These are phyloP conservation scores for Ophonus ardosiacus DNA, from an alignment of 2,888 invertebrate genomes.

Conservation along the genomic window DNA sequence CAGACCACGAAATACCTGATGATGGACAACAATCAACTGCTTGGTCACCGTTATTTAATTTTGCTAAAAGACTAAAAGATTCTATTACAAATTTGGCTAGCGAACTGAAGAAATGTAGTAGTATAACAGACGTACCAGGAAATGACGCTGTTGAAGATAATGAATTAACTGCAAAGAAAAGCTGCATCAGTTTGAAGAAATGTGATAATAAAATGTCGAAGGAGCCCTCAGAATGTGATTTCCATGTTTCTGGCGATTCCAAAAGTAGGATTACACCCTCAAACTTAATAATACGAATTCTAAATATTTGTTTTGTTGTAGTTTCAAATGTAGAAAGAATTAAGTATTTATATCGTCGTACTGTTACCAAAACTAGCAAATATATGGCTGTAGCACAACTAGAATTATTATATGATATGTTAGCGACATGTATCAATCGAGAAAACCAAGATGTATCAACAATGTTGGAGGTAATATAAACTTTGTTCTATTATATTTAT, in stretches of 20 bases:
- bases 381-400: slow-evolving; percentile 71
- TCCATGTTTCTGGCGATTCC: slow-evolving; percentile 1
- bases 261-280: slow-evolving; percentile 1
- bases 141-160: not conserved
- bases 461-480: slow-evolving; percentile 22
- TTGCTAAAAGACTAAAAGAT: not conserved
- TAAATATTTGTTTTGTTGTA: slow-evolving; percentile 39
- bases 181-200: not conserved
- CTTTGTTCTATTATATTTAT: not conserved
- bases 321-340: slow-evolving; percentile 69
- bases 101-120: not conserved
- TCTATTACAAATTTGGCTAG: not conserved
- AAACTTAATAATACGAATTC: not conserved
- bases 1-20: too few species aligned
- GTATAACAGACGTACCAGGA: not conserved
- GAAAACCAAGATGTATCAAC: slow-evolving; percentile 33
- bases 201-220: not conserved
- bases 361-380: slow-evolving; percentile 70
- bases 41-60: slow-evolving; percentile 28
- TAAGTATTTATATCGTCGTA: slow-evolving; percentile 70
- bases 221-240: not conserved
- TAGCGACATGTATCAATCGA: slow-evolving; percentile 70
- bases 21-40: not conserved
- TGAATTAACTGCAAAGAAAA: not conserved
- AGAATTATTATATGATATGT: slow-evolving; percentile 73